A percentile compares a stretch with the other conserved stretches of the same genome.
Evolutionary conservation across 2,797 vertebrate genomes (phyloP).

Genomic region (Enteromius anoplus): DNA sequence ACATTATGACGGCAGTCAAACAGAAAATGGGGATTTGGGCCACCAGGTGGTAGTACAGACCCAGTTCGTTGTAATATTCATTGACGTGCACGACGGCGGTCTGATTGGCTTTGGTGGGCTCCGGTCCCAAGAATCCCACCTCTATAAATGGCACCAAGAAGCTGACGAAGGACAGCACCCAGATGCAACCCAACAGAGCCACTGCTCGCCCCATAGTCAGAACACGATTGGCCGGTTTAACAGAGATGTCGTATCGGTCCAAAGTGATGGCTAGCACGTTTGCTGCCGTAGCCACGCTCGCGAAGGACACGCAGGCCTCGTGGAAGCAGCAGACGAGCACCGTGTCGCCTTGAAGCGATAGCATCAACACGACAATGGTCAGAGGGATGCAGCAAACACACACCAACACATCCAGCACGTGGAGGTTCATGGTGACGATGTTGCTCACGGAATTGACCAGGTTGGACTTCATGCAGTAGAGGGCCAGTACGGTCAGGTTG

Average conservation of each 20-base stretch:
- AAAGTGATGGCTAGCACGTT: slow-evolving; percentile 94
- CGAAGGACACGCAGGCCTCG: slow-evolving; percentile 93
- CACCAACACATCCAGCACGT: slow-evolving; percentile 93
- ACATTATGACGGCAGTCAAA: slow-evolving; percentile 94
- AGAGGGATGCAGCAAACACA: slow-evolving; percentile 94
- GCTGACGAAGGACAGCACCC: slow-evolving; percentile 90
- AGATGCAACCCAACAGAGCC: slow-evolving; percentile 87
- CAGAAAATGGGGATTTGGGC: slow-evolving; percentile 98
- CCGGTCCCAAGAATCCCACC: slow-evolving; percentile 86
- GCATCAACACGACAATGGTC: slow-evolving; percentile 88
- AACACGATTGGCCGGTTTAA: slow-evolving; percentile 92
- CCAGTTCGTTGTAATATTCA: slow-evolving; percentile 91
- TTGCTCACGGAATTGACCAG: slow-evolving; percentile 96
- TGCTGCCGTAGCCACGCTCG: slow-evolving; percentile 92
- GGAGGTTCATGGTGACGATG: slow-evolving; percentile 97
- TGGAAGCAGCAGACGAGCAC: slow-evolving; percentile 93
- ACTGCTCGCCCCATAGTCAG: slow-evolving; percentile 91
- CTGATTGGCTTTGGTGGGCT: slow-evolving; percentile 77
- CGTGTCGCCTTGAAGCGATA: slow-evolving; percentile 86
- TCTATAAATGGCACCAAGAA: slow-evolving; percentile 96
- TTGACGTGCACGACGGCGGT: slow-evolving; percentile 83
- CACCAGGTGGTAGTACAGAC: slow-evolving; percentile 95
- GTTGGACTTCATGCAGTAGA: slow-evolving; percentile 98
- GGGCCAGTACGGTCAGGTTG: slow-evolving; percentile 92
- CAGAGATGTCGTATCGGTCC: slow-evolving; percentile 95